These are phyloP conservation scores for Triplophysa bombifrons DNA, from an alignment of 2,797 vertebrate species.

Conservation along the genomic window DNA sequence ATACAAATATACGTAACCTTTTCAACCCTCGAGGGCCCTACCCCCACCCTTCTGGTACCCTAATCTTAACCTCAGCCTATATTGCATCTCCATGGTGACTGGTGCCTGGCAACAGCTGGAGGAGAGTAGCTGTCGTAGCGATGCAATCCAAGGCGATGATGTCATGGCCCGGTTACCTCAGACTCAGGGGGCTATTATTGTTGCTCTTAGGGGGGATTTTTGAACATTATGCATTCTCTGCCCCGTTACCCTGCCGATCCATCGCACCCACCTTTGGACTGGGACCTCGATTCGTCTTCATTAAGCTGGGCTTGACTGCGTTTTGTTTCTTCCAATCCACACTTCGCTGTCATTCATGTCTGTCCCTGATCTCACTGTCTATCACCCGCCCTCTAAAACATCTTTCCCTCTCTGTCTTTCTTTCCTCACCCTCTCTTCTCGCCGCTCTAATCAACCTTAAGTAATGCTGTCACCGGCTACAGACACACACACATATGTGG, in stretches of 20 bases:
- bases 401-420: not conserved
- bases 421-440: conserved; percentile 34
- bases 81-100: conserved; percentile 79
- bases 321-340: conserved; percentile 55
- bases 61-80: conserved; percentile 42
- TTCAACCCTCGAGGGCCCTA: conserved; percentile 37
- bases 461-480: conserved; percentile 44
- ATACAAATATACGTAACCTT: conserved; percentile 35
- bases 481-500: not conserved
- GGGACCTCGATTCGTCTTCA: conserved; percentile 70
- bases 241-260: conserved; percentile 60
- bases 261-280: conserved; percentile 60
- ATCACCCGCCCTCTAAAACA: conserved; percentile 25
- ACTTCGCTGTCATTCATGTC: conserved; percentile 45
- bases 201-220: conserved; percentile 51
- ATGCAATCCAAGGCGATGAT: conserved; percentile 66
- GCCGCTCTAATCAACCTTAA: conserved; percentile 49
- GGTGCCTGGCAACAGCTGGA: conserved; percentile 81
- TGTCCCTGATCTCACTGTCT: conserved; percentile 31
- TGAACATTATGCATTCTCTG: conserved; percentile 61
- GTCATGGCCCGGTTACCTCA: conserved; percentile 66
- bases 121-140: conserved; percentile 72
- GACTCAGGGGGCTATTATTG: conserved; percentile 55
- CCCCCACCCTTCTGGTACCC: conserved; percentile 53
- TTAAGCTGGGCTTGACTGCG: conserved; percentile 57